Evolutionary conservation across 2,888 invertebrate species (phyloP), one percentile per base, ranked within the genome.

Genomic region (Diaphora mendica): DNA sequence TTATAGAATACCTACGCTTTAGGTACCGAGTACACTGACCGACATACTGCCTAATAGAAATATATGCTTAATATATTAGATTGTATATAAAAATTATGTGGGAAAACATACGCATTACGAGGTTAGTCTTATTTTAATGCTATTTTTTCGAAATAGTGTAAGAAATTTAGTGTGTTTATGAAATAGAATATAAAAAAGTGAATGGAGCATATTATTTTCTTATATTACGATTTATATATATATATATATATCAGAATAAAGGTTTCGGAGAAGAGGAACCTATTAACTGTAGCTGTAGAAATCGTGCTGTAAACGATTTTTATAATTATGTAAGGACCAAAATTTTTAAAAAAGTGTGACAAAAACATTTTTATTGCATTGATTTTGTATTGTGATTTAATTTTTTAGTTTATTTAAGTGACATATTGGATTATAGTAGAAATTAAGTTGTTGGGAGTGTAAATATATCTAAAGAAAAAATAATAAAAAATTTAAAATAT

Each of bases 41-140:
- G 76, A 76, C 67, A 79, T 77, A 80, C 77, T 85, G 82, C 79
- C 79, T 76, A 71, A 79, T 82, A 85, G 64, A 77, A 81, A 76
- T 81, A 82, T 86, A 82, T 87, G 79, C 85, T 86, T 87, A 88
- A 86, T 80, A 85, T 88, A 89, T 88, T 91, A 91, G 89, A 88
- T 90, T 92, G 90, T 94, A 93, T 88, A 89, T 94, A 62, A 92
- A 93, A 94, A 90, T 89, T 93, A 91, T 94, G 94, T 95, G 95
- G 95, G 95, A 95, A 95, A 95, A 92, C 91, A 95, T 95, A 94
- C 95, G 95, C 95, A 92, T 95, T 95, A 95, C 93, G 90, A 90
- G 91, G 90, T 91, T 95, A 95, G 93, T 93, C 89, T 92, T 93
- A 93, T 90, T 70, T 89, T 90, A 92, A 92, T 91, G 93, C 93